These are phyloP conservation scores for Euborellia annulipes DNA, from an alignment of 1,140 invertebrate species.

Conservation along the genomic window DNA sequence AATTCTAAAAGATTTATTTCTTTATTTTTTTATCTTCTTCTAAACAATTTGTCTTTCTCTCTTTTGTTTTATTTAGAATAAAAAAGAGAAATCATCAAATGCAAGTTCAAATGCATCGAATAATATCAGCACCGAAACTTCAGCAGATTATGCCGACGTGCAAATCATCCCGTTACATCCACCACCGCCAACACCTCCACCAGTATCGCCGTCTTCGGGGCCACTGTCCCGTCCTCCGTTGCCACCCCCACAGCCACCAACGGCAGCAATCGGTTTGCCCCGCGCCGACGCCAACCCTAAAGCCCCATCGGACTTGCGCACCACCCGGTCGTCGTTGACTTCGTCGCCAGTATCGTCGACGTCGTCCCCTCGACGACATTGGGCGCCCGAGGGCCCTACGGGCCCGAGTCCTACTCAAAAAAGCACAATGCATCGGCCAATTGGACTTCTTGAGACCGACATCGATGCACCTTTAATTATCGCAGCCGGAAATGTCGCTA, in stretches of 20 bases:
- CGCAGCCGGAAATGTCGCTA: slow-evolving; percentile 13
- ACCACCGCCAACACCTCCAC: slow-evolving; percentile 19
- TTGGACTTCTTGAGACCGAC: slow-evolving; percentile 71
- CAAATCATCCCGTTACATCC: slow-evolving; percentile 31
- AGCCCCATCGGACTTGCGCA: slow-evolving; percentile 1
- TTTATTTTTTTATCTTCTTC: too few species aligned
- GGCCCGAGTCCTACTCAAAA: background rate
- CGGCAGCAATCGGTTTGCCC: slow-evolving; percentile 7
- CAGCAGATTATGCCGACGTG: slow-evolving; percentile 9
- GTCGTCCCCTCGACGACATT: too few species aligned
- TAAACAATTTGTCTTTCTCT: too few species aligned
- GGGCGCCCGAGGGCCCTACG: slow-evolving; percentile 4
- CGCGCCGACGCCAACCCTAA: slow-evolving; percentile 4
- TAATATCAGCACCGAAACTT: too few species aligned
- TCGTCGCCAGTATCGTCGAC: too few species aligned
- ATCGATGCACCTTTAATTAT: slow-evolving; percentile 51
- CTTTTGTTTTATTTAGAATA: too few species aligned
- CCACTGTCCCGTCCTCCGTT: background rate
- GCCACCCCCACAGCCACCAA: background rate
- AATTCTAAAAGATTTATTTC: too few species aligned
- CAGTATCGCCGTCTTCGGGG: background rate
- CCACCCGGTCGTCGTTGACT: too few species aligned
- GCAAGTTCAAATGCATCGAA: too few species aligned
- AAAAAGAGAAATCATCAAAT: too few species aligned
- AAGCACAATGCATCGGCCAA: slow-evolving; percentile 15